Evolutionary conservation across 2,797 vertebrate species (phyloP).

Genomic region (Phylloscopus collybita): DNA sequence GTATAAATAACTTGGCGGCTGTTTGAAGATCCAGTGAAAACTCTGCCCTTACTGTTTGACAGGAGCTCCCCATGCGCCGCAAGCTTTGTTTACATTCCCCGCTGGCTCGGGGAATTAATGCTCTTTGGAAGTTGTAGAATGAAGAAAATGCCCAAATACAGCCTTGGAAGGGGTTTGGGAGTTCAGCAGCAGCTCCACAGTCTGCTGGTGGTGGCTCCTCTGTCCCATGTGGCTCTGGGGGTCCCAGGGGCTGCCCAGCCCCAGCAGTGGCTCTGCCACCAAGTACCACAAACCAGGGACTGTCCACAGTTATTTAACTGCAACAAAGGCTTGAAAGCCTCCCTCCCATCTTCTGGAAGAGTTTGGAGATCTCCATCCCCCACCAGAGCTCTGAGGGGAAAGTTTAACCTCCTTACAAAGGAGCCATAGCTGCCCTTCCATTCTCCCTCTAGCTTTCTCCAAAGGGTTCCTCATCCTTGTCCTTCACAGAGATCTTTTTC

Average conservation of each 20-base stretch:
- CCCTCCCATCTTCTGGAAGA: background rate
- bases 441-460: conserved; percentile 7
- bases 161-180: background rate
- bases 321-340: background rate
- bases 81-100: conserved; percentile 37
- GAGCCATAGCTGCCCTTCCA: background rate
- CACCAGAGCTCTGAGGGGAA: background rate
- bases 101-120: background rate
- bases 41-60: background rate
- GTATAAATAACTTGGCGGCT: background rate
- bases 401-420: background rate
- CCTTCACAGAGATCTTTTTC: conserved; percentile 69
- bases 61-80: background rate
- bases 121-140: background rate
- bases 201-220: background rate
- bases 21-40: background rate
- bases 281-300: background rate
- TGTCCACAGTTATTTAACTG: fast-evolving
- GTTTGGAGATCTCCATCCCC: background rate
- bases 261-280: background rate
- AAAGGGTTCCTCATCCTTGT: conserved; percentile 59
- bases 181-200: background rate
- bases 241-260: background rate
- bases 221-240: fast-evolving
- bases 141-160: background rate